Conservation (phyloP, 2,113 vertebrate species). For the Anolis sagrei region DNA sequence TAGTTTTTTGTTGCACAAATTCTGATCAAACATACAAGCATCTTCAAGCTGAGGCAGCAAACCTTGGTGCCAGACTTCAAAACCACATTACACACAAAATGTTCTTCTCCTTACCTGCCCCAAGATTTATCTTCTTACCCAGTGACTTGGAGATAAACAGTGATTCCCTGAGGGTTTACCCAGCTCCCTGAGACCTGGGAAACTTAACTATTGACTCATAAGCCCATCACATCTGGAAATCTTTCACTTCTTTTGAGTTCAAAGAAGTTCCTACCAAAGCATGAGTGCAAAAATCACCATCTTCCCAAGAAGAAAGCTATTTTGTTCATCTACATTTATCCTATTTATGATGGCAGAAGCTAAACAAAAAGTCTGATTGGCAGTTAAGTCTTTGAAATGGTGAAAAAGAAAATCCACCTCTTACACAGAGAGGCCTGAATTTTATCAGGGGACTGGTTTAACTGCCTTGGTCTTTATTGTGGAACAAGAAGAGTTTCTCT, state of each 20-base stretch:
- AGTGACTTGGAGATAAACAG: too few species aligned
- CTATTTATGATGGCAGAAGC: neutral
- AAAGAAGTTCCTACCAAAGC: neutral
- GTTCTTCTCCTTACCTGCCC: too few species aligned
- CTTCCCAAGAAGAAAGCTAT: neutral
- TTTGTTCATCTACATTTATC: neutral
- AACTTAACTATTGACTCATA: neutral
- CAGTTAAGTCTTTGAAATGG: neutral
- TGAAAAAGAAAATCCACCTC: constrained; percentile 3
- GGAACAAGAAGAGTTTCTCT: constrained; percentile 29
- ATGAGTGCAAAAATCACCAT: neutral
- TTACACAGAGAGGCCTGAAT: neutral
- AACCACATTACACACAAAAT: too few species aligned
- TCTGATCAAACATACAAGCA: too few species aligned
- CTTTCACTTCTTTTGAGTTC: neutral
- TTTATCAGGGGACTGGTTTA: neutral
- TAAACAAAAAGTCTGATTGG: neutral
- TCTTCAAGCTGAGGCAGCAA: too few species aligned
- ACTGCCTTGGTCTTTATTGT: constrained; percentile 39
- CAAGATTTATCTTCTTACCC: too few species aligned
- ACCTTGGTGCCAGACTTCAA: too few species aligned
- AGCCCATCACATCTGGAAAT: neutral
- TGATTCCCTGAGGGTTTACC: too few species aligned
- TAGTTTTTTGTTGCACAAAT: too few species aligned
- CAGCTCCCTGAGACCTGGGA: too few species aligned